phyloP scores from a whole-genome alignment of 35 echinoderm and acorn worm genomes.

The Lytechinus pictus region DNA sequence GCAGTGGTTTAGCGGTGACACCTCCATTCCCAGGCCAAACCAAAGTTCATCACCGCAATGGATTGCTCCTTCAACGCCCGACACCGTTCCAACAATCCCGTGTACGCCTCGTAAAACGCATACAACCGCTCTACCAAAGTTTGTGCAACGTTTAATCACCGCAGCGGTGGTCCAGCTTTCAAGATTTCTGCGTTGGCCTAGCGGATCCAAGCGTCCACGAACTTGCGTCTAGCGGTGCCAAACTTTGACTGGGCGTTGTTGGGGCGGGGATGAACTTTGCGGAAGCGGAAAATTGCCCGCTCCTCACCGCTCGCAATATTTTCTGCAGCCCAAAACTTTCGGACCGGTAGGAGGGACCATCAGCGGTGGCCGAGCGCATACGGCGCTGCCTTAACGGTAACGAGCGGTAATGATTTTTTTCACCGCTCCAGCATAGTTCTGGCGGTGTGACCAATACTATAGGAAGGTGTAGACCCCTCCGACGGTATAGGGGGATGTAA shows the following conservation, averaged over 20 bases:
- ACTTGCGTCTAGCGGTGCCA: conserved; percentile 42
- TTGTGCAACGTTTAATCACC: conserved; percentile 43
- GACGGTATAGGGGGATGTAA: too few species aligned
- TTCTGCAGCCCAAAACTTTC: conserved; percentile 40
- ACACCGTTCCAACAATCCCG: conserved; percentile 33
- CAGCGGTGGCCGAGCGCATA: conserved; percentile 38
- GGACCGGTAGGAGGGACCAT: conserved; percentile 38
- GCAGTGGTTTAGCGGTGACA: conserved; percentile 25
- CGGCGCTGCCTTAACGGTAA: conserved; percentile 41
- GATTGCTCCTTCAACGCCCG: conserved; percentile 27
- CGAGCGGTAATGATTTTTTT: too few species aligned
- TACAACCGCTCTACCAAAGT: conserved; percentile 43
- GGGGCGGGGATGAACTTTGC: conserved; percentile 31
- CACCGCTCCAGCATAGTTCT: too few species aligned
- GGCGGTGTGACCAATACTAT: too few species aligned
- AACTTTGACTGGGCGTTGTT: conserved; percentile 45
- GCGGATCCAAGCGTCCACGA: conserved; percentile 30
- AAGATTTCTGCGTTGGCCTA: conserved; percentile 45
- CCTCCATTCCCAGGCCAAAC: conserved; percentile 20
- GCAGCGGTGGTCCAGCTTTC: conserved; percentile 41
- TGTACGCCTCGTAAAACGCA: conserved; percentile 29
- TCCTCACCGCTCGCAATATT: conserved; percentile 34
- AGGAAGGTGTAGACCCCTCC: too few species aligned
- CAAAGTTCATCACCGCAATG: conserved; percentile 43
- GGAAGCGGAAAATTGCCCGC: conserved; percentile 31